Conservation (phyloP, 2,888 invertebrate genomes). For the Empis stercorea region DNA sequence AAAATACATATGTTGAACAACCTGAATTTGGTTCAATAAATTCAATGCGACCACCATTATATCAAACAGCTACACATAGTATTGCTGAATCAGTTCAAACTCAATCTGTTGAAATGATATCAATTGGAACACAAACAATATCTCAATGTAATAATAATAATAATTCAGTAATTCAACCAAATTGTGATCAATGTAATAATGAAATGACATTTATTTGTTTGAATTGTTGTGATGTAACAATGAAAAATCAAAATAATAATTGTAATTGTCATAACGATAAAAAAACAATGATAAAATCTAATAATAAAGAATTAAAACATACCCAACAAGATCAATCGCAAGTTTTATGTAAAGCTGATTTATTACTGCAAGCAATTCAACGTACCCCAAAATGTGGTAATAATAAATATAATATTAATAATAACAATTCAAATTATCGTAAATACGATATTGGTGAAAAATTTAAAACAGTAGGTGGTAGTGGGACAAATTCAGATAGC, state of each 20-base stretch:
- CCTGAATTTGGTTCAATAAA: slow-evolving; percentile 19
- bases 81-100: slow-evolving; percentile 18
- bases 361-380: slow-evolving; percentile 43
- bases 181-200: slow-evolving; percentile 27
- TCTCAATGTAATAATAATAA: slow-evolving; percentile 1
- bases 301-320: slow-evolving; percentile 16
- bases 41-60: slow-evolving; percentile 19
- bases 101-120: slow-evolving; percentile 29
- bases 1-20: slow-evolving; percentile 7
- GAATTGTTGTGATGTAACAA: slow-evolving; percentile 26
- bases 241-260: slow-evolving; percentile 13
- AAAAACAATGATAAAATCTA: slow-evolving; percentile 13
- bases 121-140: slow-evolving; percentile 35
- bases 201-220: slow-evolving; percentile 33
- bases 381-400: slow-evolving; percentile 34
- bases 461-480: not conserved
- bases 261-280: not conserved
- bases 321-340: slow-evolving; percentile 23
- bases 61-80: slow-evolving; percentile 15
- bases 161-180: slow-evolving; percentile 8
- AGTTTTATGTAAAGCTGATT: slow-evolving; percentile 39
- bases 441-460: no score
- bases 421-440: not conserved
- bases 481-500: slow-evolving; percentile 3
- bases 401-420: not conserved